phyloP scores from a whole-genome alignment of 1,140 invertebrate species.

The Sitobion miscanthi region DNA sequence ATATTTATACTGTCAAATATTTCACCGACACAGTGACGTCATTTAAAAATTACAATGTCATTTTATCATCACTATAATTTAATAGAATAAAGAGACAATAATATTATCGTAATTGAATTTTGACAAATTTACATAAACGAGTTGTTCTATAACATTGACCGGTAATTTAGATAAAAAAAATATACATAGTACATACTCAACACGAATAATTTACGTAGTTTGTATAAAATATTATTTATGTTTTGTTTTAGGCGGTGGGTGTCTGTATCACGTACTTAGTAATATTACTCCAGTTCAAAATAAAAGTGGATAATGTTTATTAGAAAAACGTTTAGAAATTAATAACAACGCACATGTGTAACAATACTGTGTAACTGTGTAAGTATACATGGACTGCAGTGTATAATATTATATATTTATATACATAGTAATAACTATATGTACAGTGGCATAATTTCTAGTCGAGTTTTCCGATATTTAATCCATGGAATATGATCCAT shows the following conservation, averaged over 20 bases:
- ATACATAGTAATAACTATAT: background rate
- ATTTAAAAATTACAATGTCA: too few relatives aligned
- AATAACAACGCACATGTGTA: background rate
- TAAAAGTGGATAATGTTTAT: background rate
- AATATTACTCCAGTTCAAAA: constrained; percentile 14
- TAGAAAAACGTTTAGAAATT: background rate
- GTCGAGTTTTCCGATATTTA: too few relatives aligned
- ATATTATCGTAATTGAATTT: too few relatives aligned
- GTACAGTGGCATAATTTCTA: background rate
- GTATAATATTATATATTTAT: background rate
- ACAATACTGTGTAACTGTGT: background rate
- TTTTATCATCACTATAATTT: too few relatives aligned
- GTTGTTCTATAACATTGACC: too few relatives aligned
- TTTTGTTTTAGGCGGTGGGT: background rate
- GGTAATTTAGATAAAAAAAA: too few relatives aligned
- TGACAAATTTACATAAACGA: too few relatives aligned
- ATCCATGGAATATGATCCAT: too few relatives aligned
- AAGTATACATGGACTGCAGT: background rate
- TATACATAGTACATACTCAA: too few relatives aligned
- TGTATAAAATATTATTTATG: background rate
- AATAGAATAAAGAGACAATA: too few relatives aligned
- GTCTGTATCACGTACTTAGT: background rate
- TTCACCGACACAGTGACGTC: too few relatives aligned
- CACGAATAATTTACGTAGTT: background rate
- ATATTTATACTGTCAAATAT: too few relatives aligned